Conservation (phyloP, 1,140 invertebrate genomes). For the Drosophila lacteicornis region DNA sequence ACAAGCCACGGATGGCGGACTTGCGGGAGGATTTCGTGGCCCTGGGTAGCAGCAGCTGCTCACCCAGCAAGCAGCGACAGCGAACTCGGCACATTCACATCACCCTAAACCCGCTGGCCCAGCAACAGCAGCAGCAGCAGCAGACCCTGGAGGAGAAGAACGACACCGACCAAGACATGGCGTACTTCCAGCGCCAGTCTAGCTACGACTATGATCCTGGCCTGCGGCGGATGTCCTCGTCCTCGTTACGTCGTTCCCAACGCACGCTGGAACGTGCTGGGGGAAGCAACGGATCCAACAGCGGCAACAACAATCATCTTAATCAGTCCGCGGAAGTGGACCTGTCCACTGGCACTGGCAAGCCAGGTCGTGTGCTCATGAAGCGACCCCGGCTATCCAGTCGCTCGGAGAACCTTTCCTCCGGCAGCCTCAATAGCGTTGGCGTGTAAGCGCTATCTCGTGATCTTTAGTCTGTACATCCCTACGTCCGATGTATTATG, state of each 20-base stretch:
- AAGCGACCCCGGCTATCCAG: constrained; percentile 72
- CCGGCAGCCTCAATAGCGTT: constrained; percentile 78
- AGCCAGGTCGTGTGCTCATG: constrained; percentile 60
- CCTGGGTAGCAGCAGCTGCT: constrained; percentile 67
- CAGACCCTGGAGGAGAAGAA: constrained; percentile 61
- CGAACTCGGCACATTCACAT: constrained; percentile 87
- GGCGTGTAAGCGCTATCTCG: constrained; percentile 70
- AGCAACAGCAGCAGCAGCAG: constrained; percentile 48
- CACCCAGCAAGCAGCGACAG: constrained; percentile 61
- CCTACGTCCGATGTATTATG: constrained; percentile 41
- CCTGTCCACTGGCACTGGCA: constrained; percentile 32
- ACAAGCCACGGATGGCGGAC: constrained; percentile 76
- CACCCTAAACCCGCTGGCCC: constrained; percentile 89
- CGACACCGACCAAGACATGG: constrained; percentile 53
- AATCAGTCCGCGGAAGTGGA: constrained; percentile 71
- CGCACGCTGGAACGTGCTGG: constrained; percentile 72
- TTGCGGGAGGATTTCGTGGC: constrained; percentile 73
- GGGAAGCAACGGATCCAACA: constrained; percentile 45
- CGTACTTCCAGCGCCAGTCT: constrained; percentile 59
- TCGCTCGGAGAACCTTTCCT: constrained; percentile 76
- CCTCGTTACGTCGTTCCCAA: constrained; percentile 64
- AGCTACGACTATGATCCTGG: constrained; percentile 59
- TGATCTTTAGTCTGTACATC: constrained; percentile 75
- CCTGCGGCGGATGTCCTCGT: constrained; percentile 52
- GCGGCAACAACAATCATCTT: constrained; percentile 70